Evolutionary conservation across 2,113 vertebrate species (phyloP).

Genomic region (Daboia siamensis): DNA sequence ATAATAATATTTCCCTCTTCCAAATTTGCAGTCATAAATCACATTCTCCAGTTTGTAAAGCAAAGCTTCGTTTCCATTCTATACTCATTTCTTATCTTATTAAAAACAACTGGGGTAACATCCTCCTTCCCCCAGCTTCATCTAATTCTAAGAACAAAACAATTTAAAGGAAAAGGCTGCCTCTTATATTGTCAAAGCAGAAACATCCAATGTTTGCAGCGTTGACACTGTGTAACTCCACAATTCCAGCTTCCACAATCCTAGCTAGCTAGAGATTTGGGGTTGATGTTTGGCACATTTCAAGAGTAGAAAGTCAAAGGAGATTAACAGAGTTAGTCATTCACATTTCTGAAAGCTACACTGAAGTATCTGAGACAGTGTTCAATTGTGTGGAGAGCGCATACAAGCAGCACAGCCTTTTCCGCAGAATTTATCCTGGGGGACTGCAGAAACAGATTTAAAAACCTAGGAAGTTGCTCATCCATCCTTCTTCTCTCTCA

Average conservation of each 20-base stretch:
- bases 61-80: no score
- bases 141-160: no score
- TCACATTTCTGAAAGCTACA: not conserved
- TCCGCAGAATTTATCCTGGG: not conserved
- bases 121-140: no score
- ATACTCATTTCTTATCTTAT: no score
- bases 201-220: no score
- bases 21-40: no score
- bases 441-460: not conserved
- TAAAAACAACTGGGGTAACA: no score
- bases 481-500: not conserved
- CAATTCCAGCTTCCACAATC: not conserved
- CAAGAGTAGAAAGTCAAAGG: not conserved
- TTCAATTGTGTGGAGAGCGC: not conserved
- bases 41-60: no score
- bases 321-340: not conserved
- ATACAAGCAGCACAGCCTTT: not conserved
- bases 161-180: no score
- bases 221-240: not conserved
- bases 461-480: not conserved
- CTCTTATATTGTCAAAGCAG: no score
- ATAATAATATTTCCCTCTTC: no score
- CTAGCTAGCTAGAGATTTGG: not conserved
- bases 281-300: not conserved
- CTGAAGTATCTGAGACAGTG: not conserved